phyloP scores from a whole-genome alignment of 2,797 vertebrate genomes.

The Babyrousa celebensis region DNA sequence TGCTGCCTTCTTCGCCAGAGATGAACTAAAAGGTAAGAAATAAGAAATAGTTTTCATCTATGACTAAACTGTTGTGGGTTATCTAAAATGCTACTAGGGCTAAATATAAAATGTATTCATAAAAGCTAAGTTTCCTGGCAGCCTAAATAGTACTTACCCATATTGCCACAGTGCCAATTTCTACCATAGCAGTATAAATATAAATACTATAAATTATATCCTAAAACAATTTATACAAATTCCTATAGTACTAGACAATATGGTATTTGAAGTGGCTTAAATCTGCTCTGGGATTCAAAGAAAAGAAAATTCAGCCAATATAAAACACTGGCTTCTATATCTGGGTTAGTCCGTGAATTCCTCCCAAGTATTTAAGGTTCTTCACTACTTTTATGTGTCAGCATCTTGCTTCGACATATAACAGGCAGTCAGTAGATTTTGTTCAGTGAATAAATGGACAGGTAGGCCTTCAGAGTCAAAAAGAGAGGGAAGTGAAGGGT shows the following conservation, averaged over 20 bases:
- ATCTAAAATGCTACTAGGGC: conserved; percentile 19
- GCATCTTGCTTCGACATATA: neutral
- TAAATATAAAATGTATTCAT: neutral
- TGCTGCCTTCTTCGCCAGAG: conserved; percentile 99
- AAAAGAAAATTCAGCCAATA: conserved; percentile 38
- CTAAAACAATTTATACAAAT: conserved; percentile 38
- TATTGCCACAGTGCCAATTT: neutral
- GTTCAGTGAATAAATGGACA: neutral
- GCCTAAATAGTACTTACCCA: neutral
- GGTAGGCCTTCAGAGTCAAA: neutral
- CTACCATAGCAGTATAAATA: neutral
- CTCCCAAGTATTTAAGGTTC: neutral
- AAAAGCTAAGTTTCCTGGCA: neutral
- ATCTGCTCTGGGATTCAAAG: conserved; percentile 20
- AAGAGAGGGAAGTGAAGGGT: neutral
- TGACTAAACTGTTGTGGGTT: neutral
- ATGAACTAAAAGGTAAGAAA: conserved; percentile 98
- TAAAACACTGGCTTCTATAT: neutral
- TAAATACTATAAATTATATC: neutral
- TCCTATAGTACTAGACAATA: neutral
- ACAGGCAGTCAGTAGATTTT: conserved; percentile 11
- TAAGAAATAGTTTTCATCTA: neutral
- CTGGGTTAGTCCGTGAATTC: conserved; percentile 28
- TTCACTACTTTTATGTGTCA: neutral
- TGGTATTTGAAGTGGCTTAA: neutral